Base-by-base conservation (phyloP, 2,888 invertebrate genomes). In the Thereva unica region DNA sequence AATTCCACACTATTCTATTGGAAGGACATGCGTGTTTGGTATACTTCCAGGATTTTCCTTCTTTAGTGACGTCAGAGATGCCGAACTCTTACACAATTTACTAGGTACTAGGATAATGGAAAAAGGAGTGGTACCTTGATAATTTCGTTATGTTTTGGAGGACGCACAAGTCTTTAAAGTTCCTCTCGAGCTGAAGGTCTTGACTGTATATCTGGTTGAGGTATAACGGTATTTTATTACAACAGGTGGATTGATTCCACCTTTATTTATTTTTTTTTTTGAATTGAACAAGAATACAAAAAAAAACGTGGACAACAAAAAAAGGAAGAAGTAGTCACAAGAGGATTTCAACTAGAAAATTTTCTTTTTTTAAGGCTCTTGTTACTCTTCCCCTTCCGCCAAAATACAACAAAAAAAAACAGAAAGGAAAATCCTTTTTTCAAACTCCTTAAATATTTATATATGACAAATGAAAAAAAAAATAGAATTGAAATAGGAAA, bases 111-210 rank as follows among this genome's bases (percentile, higher is more conserved):
- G 23, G 23, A 50, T 10, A 41, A 35, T 49, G 64, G 53, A 52
- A 64, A 63, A 64, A 64, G 64, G 64, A 64, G 53, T 64, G 64
- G 64, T 64, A 64, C 64, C 53, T 64, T 42, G 35, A 45, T 53
- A 64, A 64, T 53, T 61, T 61, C 41, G 45, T 61, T 50, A 61
- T 23, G 23, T 50, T 23, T 23, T 23, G 23, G 47, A n/a, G n/a
- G 37, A 35, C 6, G 45, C 47, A 47, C 38, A 47, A 37, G 47
- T 47, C 35, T 37, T 59, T 59, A 59, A 59, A 59, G 12, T 59
- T 12, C 47, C 47, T 2, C 23, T 23, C 23, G 23, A 23, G 23
- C 37, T 35, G 47, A 47, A 57, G 38, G 47, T 57, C 38, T 59
- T 3, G 47, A 45, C 47, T 59, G 47, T 12, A 45, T 37, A 45